These are phyloP conservation scores for Lithosia quadra DNA, from an alignment of 2,888 invertebrate species.

Conservation along the genomic window DNA sequence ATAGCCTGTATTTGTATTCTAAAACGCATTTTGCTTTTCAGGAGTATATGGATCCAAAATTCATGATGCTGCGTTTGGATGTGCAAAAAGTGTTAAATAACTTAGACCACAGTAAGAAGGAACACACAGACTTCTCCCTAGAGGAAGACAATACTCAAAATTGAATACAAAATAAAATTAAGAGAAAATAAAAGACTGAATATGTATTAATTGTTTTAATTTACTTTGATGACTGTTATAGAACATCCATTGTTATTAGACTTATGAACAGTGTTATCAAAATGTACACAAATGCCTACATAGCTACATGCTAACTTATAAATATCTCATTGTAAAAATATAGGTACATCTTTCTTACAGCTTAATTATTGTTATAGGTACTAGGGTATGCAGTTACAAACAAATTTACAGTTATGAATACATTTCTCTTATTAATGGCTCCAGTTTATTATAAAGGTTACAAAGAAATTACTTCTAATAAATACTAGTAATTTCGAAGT, in stretches of 20 bases:
- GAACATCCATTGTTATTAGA: slow-evolving; percentile 69
- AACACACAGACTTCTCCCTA: slow-evolving; percentile 44
- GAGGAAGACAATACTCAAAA: slow-evolving; percentile 50
- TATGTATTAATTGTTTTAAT: slow-evolving; percentile 77
- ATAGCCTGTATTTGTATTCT: background rate
- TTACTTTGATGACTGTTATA: slow-evolving; percentile 77
- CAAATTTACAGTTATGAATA: slow-evolving; percentile 55
- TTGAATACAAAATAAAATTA: slow-evolving; percentile 35
- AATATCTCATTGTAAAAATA: slow-evolving; percentile 83
- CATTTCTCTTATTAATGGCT: slow-evolving; percentile 58
- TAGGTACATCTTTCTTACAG: slow-evolving; percentile 73
- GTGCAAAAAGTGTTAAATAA: slow-evolving; percentile 80
- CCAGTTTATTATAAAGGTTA: slow-evolving; percentile 41
- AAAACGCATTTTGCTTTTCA: slow-evolving; percentile 53
- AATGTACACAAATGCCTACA: slow-evolving; percentile 82
- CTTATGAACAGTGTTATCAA: slow-evolving; percentile 73
- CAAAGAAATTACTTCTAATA: slow-evolving; percentile 35
- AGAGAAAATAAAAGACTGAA: slow-evolving; percentile 77
- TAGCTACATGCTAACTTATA: slow-evolving; percentile 70
- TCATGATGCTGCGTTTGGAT: slow-evolving; percentile 82
- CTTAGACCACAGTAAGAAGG: slow-evolving; percentile 69
- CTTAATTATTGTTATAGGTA: slow-evolving; percentile 60
- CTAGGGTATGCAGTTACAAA: slow-evolving; percentile 61
- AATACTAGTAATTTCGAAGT: background rate
- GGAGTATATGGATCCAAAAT: slow-evolving; percentile 83